Evolutionary conservation across 2,888 invertebrate species (phyloP).

Genomic region (Colostygia pectinataria): DNA sequence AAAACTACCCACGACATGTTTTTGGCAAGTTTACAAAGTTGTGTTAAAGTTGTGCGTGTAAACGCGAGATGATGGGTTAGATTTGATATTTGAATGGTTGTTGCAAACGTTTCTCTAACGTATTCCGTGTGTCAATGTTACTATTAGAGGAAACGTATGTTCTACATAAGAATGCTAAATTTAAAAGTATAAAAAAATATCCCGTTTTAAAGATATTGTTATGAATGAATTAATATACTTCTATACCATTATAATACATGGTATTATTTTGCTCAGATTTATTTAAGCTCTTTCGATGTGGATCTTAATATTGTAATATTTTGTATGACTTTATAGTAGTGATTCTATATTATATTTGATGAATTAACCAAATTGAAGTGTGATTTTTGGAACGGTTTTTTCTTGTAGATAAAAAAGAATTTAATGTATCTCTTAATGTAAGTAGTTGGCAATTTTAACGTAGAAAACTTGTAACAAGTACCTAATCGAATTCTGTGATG

Average conservation of each 20-base stretch:
- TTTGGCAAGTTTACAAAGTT: too few species aligned
- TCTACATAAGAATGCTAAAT: background rate
- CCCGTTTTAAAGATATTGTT: too few species aligned
- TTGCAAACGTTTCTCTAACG: too few species aligned
- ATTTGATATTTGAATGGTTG: too few species aligned
- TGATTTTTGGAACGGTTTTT: slow-evolving; percentile 4
- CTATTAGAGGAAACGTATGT: too few species aligned
- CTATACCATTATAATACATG: background rate
- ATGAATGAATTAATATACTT: background rate
- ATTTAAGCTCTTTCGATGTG: background rate
- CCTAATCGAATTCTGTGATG: slow-evolving; percentile 4
- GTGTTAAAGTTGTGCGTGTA: too few species aligned
- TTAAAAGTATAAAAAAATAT: too few species aligned
- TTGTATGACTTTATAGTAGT: slow-evolving; percentile 3
- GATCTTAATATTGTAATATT: slow-evolving; percentile 4
- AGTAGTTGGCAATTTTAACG: background rate
- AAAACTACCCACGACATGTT: too few species aligned
- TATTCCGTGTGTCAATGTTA: background rate
- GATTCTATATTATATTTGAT: background rate
- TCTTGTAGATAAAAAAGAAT: background rate
- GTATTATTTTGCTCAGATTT: slow-evolving; percentile 7
- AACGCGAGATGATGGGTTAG: too few species aligned
- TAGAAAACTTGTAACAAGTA: background rate
- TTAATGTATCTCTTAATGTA: background rate
- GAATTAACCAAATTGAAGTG: background rate